Evolutionary conservation across 2,888 invertebrate genomes (phyloP).

Genomic region (Andricus quercusramuli): DNA sequence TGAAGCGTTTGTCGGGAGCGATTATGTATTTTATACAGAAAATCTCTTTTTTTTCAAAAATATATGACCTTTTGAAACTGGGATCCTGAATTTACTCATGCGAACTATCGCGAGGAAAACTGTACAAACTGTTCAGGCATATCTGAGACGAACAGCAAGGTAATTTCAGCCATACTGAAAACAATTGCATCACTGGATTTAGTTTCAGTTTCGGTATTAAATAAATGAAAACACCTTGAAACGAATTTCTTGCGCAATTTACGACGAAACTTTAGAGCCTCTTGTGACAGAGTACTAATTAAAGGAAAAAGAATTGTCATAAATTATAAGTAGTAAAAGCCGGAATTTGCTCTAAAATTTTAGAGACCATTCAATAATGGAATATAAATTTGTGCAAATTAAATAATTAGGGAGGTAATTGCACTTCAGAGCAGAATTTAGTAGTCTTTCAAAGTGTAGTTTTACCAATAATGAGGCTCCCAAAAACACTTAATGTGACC

Average conservation of each 20-base stretch:
- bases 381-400: not conserved
- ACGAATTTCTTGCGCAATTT: not conserved
- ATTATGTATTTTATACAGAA: too few species aligned
- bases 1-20: too few species aligned
- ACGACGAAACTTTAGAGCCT: not conserved
- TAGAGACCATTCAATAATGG: not conserved
- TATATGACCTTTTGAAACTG: not conserved
- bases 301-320: not conserved
- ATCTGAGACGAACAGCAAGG: conserved; percentile 24
- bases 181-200: conserved; percentile 14
- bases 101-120: not conserved
- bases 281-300: not conserved
- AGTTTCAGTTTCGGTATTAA: conserved; percentile 21
- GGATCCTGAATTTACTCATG: not conserved
- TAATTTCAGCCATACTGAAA: conserved; percentile 12
- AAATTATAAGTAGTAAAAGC: not conserved
- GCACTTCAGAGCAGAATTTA: not conserved
- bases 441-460: not conserved
- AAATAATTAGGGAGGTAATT: not conserved
- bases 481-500: not conserved
- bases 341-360: not conserved
- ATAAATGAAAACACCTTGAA: conserved; percentile 20
- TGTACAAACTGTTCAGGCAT: conserved; percentile 6
- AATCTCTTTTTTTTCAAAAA: not conserved
- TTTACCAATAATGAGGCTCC: not conserved